A percentile compares a stretch with the other conserved stretches of the same genome.
phyloP scores from a whole-genome alignment of 2,888 invertebrate species.

The Synergus gifuensis region DNA sequence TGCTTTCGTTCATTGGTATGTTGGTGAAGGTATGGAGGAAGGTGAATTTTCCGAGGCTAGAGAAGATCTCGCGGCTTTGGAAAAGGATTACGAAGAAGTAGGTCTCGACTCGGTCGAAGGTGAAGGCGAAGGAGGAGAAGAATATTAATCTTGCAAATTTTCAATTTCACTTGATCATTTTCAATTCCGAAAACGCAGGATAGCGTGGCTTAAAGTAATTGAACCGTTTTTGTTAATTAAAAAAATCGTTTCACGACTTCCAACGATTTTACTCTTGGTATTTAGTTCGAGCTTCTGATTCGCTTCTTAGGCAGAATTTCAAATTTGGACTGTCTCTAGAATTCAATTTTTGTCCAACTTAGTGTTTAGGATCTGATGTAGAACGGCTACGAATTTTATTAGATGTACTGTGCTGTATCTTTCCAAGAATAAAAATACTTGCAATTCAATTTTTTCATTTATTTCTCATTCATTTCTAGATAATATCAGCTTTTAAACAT shows the following conservation, averaged over 20 bases:
- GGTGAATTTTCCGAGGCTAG: conserved; percentile 82
- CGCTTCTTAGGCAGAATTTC: background rate
- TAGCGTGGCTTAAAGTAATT: background rate
- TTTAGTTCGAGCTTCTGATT: conserved; percentile 7
- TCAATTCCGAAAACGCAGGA: background rate
- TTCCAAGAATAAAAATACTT: conserved; percentile 23
- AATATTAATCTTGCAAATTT: conserved; percentile 57
- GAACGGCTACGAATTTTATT: conserved; percentile 32
- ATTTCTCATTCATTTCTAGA: too few species aligned
- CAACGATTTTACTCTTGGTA: background rate
- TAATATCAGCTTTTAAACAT: too few species aligned
- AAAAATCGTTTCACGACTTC: background rate
- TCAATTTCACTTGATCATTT: background rate
- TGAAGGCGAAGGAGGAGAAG: conserved; percentile 69
- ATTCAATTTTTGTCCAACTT: conserved; percentile 13
- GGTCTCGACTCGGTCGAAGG: conserved; percentile 77
- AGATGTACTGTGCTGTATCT: conserved; percentile 23
- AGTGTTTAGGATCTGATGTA: conserved; percentile 26
- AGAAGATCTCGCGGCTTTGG: conserved; percentile 79
- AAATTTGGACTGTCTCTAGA: background rate
- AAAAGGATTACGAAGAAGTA: conserved; percentile 78
- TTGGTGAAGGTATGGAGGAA: conserved; percentile 81
- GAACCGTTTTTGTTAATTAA: background rate
- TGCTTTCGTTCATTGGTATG: conserved; percentile 83
- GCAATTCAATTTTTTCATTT: background rate